phyloP scores from a whole-genome alignment of 2,888 invertebrate genomes.

The Ommatoiulus sabulosus region DNA sequence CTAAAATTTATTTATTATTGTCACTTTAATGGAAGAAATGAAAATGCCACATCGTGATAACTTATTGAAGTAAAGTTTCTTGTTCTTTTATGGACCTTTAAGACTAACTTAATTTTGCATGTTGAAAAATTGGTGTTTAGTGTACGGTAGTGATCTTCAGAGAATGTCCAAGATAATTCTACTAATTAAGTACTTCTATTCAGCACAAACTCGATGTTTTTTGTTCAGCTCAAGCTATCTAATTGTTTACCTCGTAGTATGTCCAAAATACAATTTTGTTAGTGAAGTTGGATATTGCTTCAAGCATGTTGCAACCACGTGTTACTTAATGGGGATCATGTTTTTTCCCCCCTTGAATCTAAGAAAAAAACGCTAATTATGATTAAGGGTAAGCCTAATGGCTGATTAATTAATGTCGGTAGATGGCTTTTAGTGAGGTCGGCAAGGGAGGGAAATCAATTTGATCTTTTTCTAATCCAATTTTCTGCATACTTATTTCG shows the following conservation, averaged over 20 bases:
- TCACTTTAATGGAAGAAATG: no score
- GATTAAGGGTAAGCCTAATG: constrained; percentile 12
- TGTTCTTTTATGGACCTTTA: no score
- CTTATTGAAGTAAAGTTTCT: no score
- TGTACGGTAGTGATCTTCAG: no score
- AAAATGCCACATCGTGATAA: no score
- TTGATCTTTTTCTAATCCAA: background rate
- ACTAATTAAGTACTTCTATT: no score
- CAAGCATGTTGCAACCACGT: background rate
- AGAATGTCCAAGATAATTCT: no score
- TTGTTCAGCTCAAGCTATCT: background rate
- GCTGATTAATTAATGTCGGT: constrained; percentile 4
- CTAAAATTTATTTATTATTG: no score
- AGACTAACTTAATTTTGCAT: no score
- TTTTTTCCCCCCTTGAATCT: background rate
- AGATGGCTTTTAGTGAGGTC: background rate
- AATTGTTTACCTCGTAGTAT: background rate
- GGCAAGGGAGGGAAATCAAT: background rate
- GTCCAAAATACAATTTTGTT: background rate
- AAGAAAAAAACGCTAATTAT: background rate
- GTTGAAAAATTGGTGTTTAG: no score
- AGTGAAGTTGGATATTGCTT: background rate
- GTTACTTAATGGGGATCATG: background rate
- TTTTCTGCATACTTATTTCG: background rate
- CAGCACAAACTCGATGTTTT: no score